A percentile compares a stretch with the other conserved stretches of the same genome.
Conservation (phyloP, 2,113 vertebrate genomes). For the Nannospalax galili region DNA sequence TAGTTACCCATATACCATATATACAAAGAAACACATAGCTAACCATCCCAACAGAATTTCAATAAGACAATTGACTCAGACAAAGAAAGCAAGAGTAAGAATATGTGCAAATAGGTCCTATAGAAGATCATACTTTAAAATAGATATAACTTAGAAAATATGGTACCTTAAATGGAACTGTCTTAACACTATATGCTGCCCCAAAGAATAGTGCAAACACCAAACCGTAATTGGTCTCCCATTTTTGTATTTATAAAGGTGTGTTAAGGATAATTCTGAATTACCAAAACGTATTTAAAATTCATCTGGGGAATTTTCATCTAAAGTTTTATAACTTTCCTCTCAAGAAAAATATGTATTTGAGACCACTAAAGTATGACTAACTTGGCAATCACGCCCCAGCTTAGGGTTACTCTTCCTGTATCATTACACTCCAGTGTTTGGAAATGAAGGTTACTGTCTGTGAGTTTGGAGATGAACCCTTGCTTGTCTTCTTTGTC, state of each 20-base stretch:
- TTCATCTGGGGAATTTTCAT: not conserved
- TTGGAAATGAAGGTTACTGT: not conserved
- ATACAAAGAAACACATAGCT: not conserved
- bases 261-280: not conserved
- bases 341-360: not conserved
- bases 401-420: not conserved
- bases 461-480: not conserved
- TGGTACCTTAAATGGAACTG: not conserved
- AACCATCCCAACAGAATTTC: not conserved
- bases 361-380: not conserved
- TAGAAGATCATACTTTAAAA: not conserved
- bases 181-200: not conserved
- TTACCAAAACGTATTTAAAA: not conserved
- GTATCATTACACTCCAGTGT: not conserved
- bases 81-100: not conserved
- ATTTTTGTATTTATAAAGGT: not conserved
- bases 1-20: not conserved
- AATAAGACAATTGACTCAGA: not conserved
- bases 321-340: not conserved
- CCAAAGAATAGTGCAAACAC: not conserved
- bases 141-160: not conserved
- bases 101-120: not conserved
- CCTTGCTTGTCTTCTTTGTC: not conserved
- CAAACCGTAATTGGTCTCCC: not conserved
- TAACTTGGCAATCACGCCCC: not conserved